These are phyloP conservation scores for Struthidea cinerea DNA, from an alignment of 2,113 vertebrate genomes.

Conservation along the genomic window DNA sequence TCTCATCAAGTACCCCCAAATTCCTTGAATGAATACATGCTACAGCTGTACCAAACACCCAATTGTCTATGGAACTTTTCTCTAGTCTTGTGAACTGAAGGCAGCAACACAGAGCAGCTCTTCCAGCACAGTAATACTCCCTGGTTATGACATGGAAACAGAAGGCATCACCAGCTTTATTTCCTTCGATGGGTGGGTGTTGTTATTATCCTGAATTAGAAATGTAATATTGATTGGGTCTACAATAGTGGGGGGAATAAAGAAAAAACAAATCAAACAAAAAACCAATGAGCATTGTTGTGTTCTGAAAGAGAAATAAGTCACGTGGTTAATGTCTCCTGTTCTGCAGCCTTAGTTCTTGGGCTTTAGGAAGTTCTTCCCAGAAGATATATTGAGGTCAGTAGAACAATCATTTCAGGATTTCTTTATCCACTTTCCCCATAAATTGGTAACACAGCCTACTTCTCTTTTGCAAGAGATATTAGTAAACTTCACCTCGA, in stretches of 20 bases:
- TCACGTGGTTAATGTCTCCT: background rate
- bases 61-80: background rate
- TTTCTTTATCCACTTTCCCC: slow-evolving; percentile 1
- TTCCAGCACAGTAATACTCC: background rate
- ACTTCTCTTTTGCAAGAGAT: background rate
- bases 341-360: background rate
- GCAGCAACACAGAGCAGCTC: background rate
- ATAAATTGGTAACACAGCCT: background rate
- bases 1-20: background rate
- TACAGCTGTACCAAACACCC: background rate
- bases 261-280: background rate
- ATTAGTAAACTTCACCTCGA: background rate
- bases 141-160: background rate
- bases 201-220: background rate
- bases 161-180: background rate
- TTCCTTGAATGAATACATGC: background rate
- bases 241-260: background rate
- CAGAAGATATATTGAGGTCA: background rate
- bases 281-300: background rate
- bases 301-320: background rate
- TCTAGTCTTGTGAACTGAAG: background rate
- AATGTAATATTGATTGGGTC: background rate
- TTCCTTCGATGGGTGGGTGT: background rate
- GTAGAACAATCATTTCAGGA: background rate
- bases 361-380: background rate